Evolutionary conservation across 2,888 invertebrate species (phyloP).

Genomic region (Pseudococcus viburni): DNA sequence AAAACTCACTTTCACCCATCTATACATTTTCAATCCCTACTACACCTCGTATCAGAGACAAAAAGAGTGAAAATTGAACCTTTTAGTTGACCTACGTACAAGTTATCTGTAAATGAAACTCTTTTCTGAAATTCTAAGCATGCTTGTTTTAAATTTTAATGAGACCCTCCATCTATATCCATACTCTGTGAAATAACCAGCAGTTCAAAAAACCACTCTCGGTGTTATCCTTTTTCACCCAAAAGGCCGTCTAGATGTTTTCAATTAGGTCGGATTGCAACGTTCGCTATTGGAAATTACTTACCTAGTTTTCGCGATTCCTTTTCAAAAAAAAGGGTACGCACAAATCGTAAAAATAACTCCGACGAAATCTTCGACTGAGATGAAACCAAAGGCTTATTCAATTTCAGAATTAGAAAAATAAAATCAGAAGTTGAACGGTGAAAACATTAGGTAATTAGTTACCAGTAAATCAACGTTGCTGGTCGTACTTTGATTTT

Average conservation of each 20-base stretch:
- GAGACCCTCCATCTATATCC: neutral
- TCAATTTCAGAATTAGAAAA: neutral
- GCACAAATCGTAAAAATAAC: neutral
- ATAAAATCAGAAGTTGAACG: neutral
- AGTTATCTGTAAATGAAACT: slow-evolving; percentile 10
- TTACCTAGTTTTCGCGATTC: neutral
- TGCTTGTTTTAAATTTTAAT: slow-evolving; percentile 46
- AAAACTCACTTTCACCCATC: too few species aligned
- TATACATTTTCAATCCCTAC: too few species aligned
- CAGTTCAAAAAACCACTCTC: neutral
- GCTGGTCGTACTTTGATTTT: neutral
- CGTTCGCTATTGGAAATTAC: neutral
- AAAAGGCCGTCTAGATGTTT: neutral
- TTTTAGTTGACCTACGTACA: slow-evolving; percentile 11
- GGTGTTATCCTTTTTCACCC: neutral
- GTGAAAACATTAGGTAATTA: neutral
- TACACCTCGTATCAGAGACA: neutral
- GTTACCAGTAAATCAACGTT: neutral
- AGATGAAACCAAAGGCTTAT: neutral
- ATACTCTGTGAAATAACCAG: neutral
- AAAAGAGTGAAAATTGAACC: neutral
- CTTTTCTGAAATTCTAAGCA: neutral
- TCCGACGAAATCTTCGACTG: neutral
- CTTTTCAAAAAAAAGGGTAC: neutral
- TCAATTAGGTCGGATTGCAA: slow-evolving; percentile 13